A percentile compares a stretch with the other conserved stretches of the same genome.
phyloP scores from a whole-genome alignment of 2,888 invertebrate genomes.

The Dynastes maya region DNA sequence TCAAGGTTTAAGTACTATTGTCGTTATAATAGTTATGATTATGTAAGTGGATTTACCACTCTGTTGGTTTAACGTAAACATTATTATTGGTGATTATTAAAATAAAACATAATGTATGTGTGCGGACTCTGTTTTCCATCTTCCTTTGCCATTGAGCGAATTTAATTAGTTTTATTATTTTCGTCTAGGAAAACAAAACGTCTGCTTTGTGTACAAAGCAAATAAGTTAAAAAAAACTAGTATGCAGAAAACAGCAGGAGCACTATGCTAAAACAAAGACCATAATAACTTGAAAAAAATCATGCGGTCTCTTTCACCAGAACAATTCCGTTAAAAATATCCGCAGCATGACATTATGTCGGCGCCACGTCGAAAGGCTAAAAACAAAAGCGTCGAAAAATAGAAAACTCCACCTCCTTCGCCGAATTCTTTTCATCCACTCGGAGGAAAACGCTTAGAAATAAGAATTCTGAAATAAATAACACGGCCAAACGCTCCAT shows the following conservation, averaged over 20 bases:
- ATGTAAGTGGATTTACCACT: no score
- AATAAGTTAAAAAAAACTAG: neutral
- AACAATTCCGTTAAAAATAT: constrained; percentile 24
- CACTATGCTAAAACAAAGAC: neutral
- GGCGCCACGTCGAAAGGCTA: constrained; percentile 20
- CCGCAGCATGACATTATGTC: constrained; percentile 14
- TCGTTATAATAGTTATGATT: no score
- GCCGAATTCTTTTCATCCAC: neutral
- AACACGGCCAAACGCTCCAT: constrained; percentile 43
- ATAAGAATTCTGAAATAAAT: constrained; percentile 32
- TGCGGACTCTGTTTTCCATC: no score
- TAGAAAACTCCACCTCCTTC: constrained; percentile 11
- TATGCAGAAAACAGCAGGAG: neutral
- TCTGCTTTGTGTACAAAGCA: neutral
- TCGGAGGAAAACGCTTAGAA: constrained; percentile 15
- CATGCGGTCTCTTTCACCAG: constrained; percentile 19
- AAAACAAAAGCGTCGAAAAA: constrained; percentile 35
- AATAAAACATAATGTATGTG: no score
- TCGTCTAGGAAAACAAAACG: neutral
- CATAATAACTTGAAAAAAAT: constrained; percentile 1
- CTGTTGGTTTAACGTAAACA: no score
- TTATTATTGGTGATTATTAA: no score
- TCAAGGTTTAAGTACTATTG: no score
- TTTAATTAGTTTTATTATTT: neutral
- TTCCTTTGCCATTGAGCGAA: no score